A percentile compares a stretch with the other conserved stretches of the same genome.
Evolutionary conservation across 2,888 invertebrate genomes (phyloP).

Genomic region (Coleophora flavipennella): DNA sequence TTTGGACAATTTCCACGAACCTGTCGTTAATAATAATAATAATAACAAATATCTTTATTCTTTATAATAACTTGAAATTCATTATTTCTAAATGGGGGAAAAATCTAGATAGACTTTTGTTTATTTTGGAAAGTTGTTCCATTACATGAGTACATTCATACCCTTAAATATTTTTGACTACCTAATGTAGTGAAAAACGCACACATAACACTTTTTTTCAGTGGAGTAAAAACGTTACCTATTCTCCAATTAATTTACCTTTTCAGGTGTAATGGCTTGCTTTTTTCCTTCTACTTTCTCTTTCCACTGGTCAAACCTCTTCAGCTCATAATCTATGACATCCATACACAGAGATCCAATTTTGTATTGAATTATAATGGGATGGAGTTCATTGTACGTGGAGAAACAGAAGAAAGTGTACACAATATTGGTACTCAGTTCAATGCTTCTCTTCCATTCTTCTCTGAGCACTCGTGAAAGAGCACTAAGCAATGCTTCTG

Average conservation of each 20-base stretch:
- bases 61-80: too few relatives aligned
- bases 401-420: constrained; percentile 98
- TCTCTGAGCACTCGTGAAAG: constrained; percentile 95
- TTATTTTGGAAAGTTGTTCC: too few relatives aligned
- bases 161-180: too few relatives aligned
- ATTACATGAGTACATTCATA: too few relatives aligned
- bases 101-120: too few relatives aligned
- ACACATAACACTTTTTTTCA: too few relatives aligned
- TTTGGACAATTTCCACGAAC: too few relatives aligned
- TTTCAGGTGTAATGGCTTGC: constrained; percentile 55
- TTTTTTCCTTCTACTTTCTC: constrained; percentile 72
- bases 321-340: constrained; percentile 94
- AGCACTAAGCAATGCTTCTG: constrained; percentile 95
- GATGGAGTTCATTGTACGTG: constrained; percentile 95
- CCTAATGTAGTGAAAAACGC: too few relatives aligned
- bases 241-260: constrained; percentile 29
- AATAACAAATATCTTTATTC: too few relatives aligned
- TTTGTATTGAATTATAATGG: constrained; percentile 95
- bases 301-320: constrained; percentile 94
- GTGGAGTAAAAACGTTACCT: not conserved
- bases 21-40: too few relatives aligned
- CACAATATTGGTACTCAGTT: constrained; percentile 95
- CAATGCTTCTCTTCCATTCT: constrained; percentile 97
- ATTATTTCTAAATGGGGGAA: too few relatives aligned
- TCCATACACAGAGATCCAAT: constrained; percentile 98